Percentiles rank a stretch among this genome's conserved stretches.
Conservation (phyloP, 2,888 invertebrate species). For the Dasypogon diadema region DNA sequence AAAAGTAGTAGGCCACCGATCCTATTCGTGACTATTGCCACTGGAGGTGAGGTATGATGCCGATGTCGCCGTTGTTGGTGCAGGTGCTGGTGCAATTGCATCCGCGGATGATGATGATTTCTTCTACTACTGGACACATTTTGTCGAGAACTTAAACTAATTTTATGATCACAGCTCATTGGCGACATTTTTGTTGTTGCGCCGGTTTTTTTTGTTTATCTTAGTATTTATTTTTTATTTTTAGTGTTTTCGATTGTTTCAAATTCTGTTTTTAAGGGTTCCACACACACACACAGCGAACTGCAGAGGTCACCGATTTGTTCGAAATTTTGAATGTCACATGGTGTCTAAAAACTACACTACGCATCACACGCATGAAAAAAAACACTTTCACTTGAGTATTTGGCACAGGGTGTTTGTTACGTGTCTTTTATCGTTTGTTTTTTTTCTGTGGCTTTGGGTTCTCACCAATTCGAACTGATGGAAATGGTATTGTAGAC, state of each 20-base stretch:
- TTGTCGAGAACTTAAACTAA: conserved; percentile 58
- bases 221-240: background rate
- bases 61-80: conserved; percentile 53
- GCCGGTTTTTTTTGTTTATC: background rate
- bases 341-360: background rate
- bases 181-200: conserved; percentile 29
- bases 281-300: too few relatives aligned
- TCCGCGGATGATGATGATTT: too few relatives aligned
- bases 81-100: too few relatives aligned
- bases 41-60: background rate
- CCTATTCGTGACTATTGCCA: background rate
- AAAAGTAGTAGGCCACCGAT: background rate
- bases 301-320: background rate
- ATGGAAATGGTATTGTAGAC: too few relatives aligned
- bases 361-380: too few relatives aligned
- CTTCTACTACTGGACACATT: conserved; percentile 58
- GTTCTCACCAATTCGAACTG: too few relatives aligned
- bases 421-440: too few relatives aligned
- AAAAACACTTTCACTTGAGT: too few relatives aligned
- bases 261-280: too few relatives aligned
- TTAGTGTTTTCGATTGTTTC: background rate
- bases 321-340: background rate
- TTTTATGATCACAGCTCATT: conserved; percentile 52
- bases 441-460: too few relatives aligned
- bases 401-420: too few relatives aligned